Percentiles rank a stretch among this genome's conserved stretches.
phyloP scores from a whole-genome alignment of 2,797 vertebrate species.

The Scyliorhinus canicula region DNA sequence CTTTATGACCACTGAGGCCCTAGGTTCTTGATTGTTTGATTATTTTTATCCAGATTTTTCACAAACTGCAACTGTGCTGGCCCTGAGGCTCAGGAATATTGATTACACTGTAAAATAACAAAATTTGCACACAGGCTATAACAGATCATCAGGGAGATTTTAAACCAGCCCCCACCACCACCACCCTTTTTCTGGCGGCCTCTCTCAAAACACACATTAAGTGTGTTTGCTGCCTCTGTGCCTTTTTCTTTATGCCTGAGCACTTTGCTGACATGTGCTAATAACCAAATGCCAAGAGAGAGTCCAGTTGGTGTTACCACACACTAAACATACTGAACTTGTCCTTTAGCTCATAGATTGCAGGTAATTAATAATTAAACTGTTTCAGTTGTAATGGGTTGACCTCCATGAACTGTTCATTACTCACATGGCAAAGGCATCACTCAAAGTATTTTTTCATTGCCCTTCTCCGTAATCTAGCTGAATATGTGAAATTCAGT shows the following conservation, averaged over 20 bases:
- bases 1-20: constrained; percentile 30
- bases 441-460: constrained; percentile 75
- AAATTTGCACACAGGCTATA: constrained; percentile 31
- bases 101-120: constrained; percentile 36
- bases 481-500: constrained; percentile 48
- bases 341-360: constrained; percentile 83
- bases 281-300: constrained; percentile 68
- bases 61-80: constrained; percentile 31
- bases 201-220: constrained; percentile 14
- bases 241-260: constrained; percentile 61
- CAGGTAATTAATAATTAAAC: constrained; percentile 97
- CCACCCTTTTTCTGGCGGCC: background rate
- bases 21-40: constrained; percentile 33
- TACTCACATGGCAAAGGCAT: constrained; percentile 85
- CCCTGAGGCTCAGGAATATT: constrained; percentile 30
- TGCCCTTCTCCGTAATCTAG: constrained; percentile 59
- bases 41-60: constrained; percentile 39
- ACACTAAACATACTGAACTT: constrained; percentile 76
- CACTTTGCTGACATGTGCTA: constrained; percentile 74
- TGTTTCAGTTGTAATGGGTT: constrained; percentile 83
- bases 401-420: constrained; percentile 89
- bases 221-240: constrained; percentile 62
- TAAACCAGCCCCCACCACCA: background rate
- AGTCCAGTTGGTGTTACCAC: constrained; percentile 61
- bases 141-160: constrained; percentile 34